These are phyloP conservation scores for Dynastes grantii DNA, from an alignment of 2,888 invertebrate species.

Conservation along the genomic window DNA sequence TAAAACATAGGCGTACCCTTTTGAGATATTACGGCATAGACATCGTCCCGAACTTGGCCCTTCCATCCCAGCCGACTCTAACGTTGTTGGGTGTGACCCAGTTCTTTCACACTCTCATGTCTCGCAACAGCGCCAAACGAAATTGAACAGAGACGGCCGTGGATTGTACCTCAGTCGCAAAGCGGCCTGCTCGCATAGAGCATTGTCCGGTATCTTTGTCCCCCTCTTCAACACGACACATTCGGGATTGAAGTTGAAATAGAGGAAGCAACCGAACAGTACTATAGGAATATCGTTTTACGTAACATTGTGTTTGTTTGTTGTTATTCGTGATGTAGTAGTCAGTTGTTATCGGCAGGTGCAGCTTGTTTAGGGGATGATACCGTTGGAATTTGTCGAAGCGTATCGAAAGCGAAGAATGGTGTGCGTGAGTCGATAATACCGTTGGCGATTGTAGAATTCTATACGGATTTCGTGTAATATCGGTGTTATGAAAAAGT, in stretches of 20 bases:
- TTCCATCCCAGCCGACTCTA: neutral
- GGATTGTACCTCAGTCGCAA: constrained; percentile 27
- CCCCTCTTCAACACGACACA: neutral
- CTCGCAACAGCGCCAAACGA: neutral
- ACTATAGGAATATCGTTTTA: neutral
- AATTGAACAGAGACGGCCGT: neutral
- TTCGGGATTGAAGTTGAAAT: neutral
- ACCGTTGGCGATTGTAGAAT: no score
- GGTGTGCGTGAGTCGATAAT: no score
- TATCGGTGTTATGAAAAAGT: no score
- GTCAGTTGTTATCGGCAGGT: no score
- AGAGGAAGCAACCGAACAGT: neutral
- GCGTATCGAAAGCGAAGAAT: no score
- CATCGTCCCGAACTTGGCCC: neutral
- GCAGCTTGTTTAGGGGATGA: no score
- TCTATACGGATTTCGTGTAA: no score
- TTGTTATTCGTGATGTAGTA: neutral
- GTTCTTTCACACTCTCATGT: constrained; percentile 47
- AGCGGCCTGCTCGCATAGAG: neutral
- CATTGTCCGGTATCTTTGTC: neutral
- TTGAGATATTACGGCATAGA: neutral
- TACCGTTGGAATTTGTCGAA: no score
- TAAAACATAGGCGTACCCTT: neutral
- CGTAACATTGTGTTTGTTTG: neutral
- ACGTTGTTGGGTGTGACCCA: constrained; percentile 56